Base-by-base conservation (phyloP, 2,797 vertebrate species). In the Novumbra hubbsi region DNA sequence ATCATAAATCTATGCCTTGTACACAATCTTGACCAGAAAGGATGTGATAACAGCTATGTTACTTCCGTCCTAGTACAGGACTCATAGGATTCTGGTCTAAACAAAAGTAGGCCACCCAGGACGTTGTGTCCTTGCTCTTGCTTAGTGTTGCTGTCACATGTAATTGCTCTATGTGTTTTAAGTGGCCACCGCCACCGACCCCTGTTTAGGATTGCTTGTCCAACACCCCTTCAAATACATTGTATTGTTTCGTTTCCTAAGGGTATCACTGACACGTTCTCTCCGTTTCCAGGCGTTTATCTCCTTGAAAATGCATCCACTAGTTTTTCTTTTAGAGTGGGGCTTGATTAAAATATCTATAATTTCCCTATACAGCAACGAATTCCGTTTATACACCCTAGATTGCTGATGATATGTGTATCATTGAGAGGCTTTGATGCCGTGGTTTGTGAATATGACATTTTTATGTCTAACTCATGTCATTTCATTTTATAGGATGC, bases 181-280 rank as follows among this genome's bases (percentile, higher is more conserved):
- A 72, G 65, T 73, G 71, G 27, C 38, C 28, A 24, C 38, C 38
- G n/a, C 28, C 57, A 17, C 55, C 73, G 57, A 32, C 65, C 49
- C 65, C 49, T 55, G 21, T 49, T 55, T 16, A 45, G 38, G 8
- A 74, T 66, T 21, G 21, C 34, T 48, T 48, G 24, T 32, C 50
- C 64, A 24, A 19, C 19, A 62, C 68, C 48, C 24, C 52, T 52
- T 68, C 24, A 52, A 69, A 38, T 41, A 63, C 57, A 57, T 30
- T 17, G n/a, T 64, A 75, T 71, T 74, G 38, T 11, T 11, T 63
- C 21, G 16, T 64, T 81, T 52, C 73, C 70, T 41, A 63, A 6
- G 1, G 24, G 66, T 52, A 19, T 34, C 30, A 3, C 65, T 71
- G 32, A 27, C 68, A 57, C 55, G 11, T 70, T 71, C 48, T 69